Base-by-base conservation (phyloP, 2,888 invertebrate species). In the Galerucella nymphaeae region DNA sequence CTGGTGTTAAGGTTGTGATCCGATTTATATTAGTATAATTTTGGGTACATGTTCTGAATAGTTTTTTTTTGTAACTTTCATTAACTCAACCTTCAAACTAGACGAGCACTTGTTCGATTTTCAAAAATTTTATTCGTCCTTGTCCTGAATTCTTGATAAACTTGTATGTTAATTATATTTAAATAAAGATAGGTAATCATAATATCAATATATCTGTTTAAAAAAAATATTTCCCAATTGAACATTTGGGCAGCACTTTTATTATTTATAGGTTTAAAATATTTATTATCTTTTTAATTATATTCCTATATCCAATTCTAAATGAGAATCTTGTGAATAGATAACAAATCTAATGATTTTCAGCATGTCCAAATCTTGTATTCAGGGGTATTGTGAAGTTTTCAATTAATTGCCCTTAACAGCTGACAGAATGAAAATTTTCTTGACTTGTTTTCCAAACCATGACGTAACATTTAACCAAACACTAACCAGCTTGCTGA, bases 161-260 rank as follows among this genome's bases (percentile, higher is more conserved):
- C n/a, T 59, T 59, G 30, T 59, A 59, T 59, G 59, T 59, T 59
- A 59, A 59, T 59, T n/a, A 14, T 38, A 59, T 59, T 59, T 38
- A 59, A 38, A 59, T 59, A n/a, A 8, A 59, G 13, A 16, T 59
- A 59, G 41, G 41, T 41, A 38, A n/a, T n/a, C 38, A 30, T 30
- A 30, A 59, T 30, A 59, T 58, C 13, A 58, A 18, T 16, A 18
- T 16, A 59, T 59, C 16, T 59, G 30, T 38, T 38, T 30, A 14
- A 5, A 20, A n/a, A 53, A n/a, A 53, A 53, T 30, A n/a, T 58
- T 58, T 20, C 58, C 6, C 13, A 58, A 58, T 30, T 45, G 42
- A 13, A 45, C 13, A 45, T 13, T 45, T 45, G 42, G 13, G 42
- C 13, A 13, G 11, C 2, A 45, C 13, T 45, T 13, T 45, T 10